Conservation (phyloP, 2,888 invertebrate genomes). For the Cephonodes hylas region DNA sequence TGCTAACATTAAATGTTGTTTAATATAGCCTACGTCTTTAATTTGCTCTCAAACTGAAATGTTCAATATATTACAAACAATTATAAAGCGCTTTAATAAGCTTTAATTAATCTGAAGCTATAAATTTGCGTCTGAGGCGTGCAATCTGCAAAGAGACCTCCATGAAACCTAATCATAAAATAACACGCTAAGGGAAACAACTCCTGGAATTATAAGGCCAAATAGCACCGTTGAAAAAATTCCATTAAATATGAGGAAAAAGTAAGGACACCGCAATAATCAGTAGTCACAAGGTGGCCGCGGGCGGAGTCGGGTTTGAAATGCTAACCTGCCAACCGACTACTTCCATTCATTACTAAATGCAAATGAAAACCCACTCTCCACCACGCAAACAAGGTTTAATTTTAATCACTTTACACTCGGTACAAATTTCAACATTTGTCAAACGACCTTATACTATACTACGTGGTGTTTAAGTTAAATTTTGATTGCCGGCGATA, state of each 20-base stretch:
- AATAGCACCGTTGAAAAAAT: conserved; percentile 23
- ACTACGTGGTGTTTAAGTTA: background rate
- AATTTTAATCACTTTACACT: background rate
- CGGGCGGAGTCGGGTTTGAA: conserved; percentile 23
- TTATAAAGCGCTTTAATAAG: background rate
- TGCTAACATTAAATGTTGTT: too few species aligned
- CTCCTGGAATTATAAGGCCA: conserved; percentile 31
- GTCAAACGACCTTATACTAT: background rate
- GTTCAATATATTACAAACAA: too few species aligned
- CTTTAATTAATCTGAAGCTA: background rate
- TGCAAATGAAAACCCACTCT: background rate
- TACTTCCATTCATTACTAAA: background rate
- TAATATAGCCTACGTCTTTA: too few species aligned
- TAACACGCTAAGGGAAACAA: conserved; percentile 21
- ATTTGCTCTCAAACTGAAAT: too few species aligned
- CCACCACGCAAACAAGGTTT: background rate
- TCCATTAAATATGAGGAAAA: conserved; percentile 45
- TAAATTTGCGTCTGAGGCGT: background rate
- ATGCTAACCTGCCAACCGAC: conserved; percentile 22
- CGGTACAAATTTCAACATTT: background rate
- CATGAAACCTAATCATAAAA: conserved; percentile 4
- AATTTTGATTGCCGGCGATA: background rate
- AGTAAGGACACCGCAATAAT: conserved; percentile 30
- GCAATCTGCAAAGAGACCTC: background rate
- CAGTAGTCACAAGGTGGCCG: conserved; percentile 38